Evolutionary conservation across 2,113 vertebrate species (phyloP), one percentile per base, ranked within the genome.

Genomic region (Nerophis lumbriciformis): DNA sequence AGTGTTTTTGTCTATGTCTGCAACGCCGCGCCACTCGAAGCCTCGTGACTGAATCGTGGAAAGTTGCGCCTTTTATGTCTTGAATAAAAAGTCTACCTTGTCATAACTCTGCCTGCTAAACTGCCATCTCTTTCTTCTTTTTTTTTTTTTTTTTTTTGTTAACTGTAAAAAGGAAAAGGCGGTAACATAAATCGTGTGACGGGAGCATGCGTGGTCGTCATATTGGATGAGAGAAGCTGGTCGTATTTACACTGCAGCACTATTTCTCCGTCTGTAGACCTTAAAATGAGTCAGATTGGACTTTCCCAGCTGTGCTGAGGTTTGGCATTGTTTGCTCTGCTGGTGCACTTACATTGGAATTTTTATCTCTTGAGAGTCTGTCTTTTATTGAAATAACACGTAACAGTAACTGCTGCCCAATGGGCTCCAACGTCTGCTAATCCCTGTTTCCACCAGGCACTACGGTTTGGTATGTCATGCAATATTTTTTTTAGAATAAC

Each of bases 251-350:
- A 52, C 78, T 61, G 68, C 67, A 69, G 61, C 61, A 63, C 71
- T 69, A 57, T 66, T 81, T 66, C 71, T 82, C 69, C 76, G 67
- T 73, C 66, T 71, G 67, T 68, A 64, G 69, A 82, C 82, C 73
- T 76, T 78, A 68, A 79, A 80, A 82, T 85, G 80, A 85, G 77
- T 88, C 77, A 81, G 69, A 77, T 72, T 81, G 82, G 82, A 85
- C 74, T 85, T 88, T 88, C 78, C 82, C 79, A 85, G 81, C 82
- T 81, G 79, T 85, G 78, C 72, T 71, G 83, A 71, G 76, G 65
- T 72, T 82, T 85, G 83, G 83, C 77, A 1, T 71, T 66, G 71
- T 83, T 73, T 69, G 61, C 49, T 58, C 39, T 60, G 28, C 66
- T 75, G 74, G 66, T 83, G 72, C 75, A 77, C 60, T 70, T 75